These are phyloP conservation scores for Cygnus buccinator DNA, from an alignment of 2,113 vertebrate species.

Conservation along the genomic window DNA sequence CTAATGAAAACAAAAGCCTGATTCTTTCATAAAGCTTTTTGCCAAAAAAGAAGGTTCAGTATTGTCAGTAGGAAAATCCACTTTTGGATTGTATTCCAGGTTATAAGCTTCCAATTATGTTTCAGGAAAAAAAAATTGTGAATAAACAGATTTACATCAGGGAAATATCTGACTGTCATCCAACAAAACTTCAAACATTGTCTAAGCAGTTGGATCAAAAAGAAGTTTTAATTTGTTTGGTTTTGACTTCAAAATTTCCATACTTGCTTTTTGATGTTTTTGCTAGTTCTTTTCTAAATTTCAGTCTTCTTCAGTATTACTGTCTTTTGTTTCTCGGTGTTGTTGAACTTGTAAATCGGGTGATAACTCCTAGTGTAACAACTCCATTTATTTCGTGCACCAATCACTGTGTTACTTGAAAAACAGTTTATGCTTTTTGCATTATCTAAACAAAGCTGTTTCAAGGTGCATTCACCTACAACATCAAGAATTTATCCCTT, in stretches of 20 bases:
- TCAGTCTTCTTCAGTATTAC: background rate
- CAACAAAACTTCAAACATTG: background rate
- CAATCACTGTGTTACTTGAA: background rate
- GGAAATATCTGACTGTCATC: background rate
- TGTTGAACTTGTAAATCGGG: slow-evolving; percentile 1
- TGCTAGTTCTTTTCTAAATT: background rate
- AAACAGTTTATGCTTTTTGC: background rate
- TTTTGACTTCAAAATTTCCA: background rate
- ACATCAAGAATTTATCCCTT: background rate
- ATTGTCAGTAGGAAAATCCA: background rate
- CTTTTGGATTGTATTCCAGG: background rate
- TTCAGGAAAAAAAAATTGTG: background rate
- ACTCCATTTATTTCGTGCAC: slow-evolving; percentile 12
- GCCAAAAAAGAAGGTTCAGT: background rate
- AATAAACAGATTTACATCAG: background rate
- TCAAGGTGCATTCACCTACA: background rate
- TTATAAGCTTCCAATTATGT: background rate
- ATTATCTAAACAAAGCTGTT: background rate
- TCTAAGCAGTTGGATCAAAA: background rate
- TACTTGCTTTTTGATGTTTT: background rate
- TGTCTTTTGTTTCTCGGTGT: background rate
- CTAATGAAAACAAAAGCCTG: background rate
- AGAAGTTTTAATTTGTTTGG: background rate
- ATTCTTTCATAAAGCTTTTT: background rate
- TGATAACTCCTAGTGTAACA: background rate